Percentiles rank a stretch among this genome's conserved stretches.
These are phyloP conservation scores for Stenolophus ochropezus DNA, from an alignment of 2,888 invertebrate genomes.

Conservation along the genomic window DNA sequence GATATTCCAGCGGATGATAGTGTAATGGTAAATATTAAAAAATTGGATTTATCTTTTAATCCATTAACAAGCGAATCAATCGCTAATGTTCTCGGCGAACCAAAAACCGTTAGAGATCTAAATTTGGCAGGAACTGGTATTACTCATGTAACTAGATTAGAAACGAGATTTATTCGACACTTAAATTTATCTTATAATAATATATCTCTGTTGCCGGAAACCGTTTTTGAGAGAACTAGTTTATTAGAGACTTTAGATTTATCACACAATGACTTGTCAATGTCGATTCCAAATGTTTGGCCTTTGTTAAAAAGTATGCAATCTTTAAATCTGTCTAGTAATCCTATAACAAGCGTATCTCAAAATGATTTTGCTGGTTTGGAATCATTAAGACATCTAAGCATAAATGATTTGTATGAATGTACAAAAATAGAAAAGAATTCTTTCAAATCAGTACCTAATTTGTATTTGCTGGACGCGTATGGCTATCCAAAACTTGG, in stretches of 20 bases:
- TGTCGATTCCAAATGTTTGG: constrained; percentile 81
- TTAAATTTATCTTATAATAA: constrained; percentile 88
- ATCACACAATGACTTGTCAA: constrained; percentile 81
- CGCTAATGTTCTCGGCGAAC: constrained; percentile 86
- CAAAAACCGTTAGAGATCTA: constrained; percentile 88
- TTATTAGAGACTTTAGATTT: constrained; percentile 86
- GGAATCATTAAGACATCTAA: constrained; percentile 79
- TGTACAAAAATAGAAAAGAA: constrained; percentile 88
- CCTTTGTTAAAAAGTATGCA: constrained; percentile 82
- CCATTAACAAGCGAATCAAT: constrained; percentile 85
- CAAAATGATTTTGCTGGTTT: constrained; percentile 86
- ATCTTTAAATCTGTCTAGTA: constrained; percentile 79
- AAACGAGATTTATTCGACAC: constrained; percentile 88
- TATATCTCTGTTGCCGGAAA: constrained; percentile 79
- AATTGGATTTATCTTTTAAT: constrained; percentile 89
- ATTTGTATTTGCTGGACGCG: constrained; percentile 82
- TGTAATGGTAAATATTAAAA: constrained; percentile 90
- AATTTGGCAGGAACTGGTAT: constrained; percentile 90
- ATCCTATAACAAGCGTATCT: constrained; percentile 86
- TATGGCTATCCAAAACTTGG: constrained; percentile 87
- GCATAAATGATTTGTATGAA: constrained; percentile 80
- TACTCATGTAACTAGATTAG: constrained; percentile 79
- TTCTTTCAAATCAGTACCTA: constrained; percentile 83
- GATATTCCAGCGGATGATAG: constrained; percentile 90
- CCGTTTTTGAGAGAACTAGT: constrained; percentile 86